These are phyloP conservation scores for Drosophila vallismaia DNA, from an alignment of 2,888 invertebrate genomes.

Conservation along the genomic window DNA sequence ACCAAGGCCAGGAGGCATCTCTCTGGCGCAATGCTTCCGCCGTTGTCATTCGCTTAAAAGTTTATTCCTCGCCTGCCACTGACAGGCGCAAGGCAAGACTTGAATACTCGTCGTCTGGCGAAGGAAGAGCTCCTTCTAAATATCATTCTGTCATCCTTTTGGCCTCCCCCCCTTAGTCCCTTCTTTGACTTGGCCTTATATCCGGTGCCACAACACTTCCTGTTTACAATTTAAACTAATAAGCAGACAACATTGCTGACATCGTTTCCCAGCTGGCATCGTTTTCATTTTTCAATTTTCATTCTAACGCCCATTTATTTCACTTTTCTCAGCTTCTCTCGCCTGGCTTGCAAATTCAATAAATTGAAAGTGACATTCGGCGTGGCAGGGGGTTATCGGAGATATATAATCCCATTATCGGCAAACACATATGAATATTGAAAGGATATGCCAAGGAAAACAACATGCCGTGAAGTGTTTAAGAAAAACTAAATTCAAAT, in stretches of 20 bases:
- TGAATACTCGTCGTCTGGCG: constrained; percentile 34
- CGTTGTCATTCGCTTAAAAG: constrained; percentile 56
- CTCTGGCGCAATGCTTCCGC: constrained; percentile 37
- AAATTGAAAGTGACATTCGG: constrained; percentile 58
- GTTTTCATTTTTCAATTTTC: constrained; percentile 67
- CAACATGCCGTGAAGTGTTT: background rate
- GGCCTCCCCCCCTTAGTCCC: background rate
- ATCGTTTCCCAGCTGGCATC: constrained; percentile 49
- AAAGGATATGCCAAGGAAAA: constrained; percentile 2
- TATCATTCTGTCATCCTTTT: constrained; percentile 9
- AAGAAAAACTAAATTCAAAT: background rate
- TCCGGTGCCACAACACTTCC: constrained; percentile 74
- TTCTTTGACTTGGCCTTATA: constrained; percentile 53
- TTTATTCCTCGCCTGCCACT: constrained; percentile 56
- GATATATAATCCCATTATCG: constrained; percentile 14
- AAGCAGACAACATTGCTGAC: constrained; percentile 51
- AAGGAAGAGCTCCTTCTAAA: background rate
- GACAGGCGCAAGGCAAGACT: constrained; percentile 58
- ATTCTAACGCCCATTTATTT: constrained; percentile 53
- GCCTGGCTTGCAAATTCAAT: constrained; percentile 57
- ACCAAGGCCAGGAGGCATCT: constrained; percentile 34
- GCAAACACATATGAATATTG: constrained; percentile 12
- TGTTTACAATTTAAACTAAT: constrained; percentile 77
- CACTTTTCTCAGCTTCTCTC: background rate
- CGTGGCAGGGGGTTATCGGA: constrained; percentile 19